A percentile compares a stretch with the other conserved stretches of the same genome.
Conservation (phyloP, 2,888 invertebrate species). For the Patella ulyssiponensis region DNA sequence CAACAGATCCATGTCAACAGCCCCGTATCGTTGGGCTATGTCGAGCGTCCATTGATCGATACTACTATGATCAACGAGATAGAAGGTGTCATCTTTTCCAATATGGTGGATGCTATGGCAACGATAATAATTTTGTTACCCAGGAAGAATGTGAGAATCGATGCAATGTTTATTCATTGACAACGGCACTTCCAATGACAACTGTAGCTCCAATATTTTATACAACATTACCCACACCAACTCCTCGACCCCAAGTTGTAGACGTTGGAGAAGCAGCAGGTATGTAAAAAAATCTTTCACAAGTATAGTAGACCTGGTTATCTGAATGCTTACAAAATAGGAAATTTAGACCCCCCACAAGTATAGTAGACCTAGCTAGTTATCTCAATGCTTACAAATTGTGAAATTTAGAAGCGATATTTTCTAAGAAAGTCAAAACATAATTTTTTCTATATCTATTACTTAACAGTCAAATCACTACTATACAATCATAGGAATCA, state of each 20-base stretch:
- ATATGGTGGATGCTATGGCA: constrained; percentile 91
- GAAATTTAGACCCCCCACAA: background rate
- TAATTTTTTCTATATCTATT: too few relatives aligned
- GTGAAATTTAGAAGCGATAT: too few relatives aligned
- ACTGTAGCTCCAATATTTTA: background rate
- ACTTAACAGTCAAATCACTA: too few relatives aligned
- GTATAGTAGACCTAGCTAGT: background rate
- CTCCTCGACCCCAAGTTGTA: background rate
- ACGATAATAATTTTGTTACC: constrained; percentile 74
- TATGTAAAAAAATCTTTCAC: background rate
- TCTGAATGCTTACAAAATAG: too few relatives aligned
- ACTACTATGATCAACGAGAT: constrained; percentile 81
- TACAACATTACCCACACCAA: constrained; percentile 12
- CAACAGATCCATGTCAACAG: background rate
- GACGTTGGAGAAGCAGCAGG: background rate
- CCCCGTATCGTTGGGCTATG: constrained; percentile 82
- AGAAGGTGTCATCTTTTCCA: constrained; percentile 83
- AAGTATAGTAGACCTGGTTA: background rate
- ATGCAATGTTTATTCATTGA: constrained; percentile 39
- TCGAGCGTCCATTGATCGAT: constrained; percentile 78
- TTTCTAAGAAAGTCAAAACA: too few relatives aligned
- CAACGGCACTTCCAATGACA: constrained; percentile 6
- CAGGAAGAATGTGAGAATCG: constrained; percentile 46
- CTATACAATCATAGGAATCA: too few relatives aligned
- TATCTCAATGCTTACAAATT: too few relatives aligned